Evolutionary conservation across 1,140 invertebrate genomes (phyloP).

Genomic region (Spodoptera litura): DNA sequence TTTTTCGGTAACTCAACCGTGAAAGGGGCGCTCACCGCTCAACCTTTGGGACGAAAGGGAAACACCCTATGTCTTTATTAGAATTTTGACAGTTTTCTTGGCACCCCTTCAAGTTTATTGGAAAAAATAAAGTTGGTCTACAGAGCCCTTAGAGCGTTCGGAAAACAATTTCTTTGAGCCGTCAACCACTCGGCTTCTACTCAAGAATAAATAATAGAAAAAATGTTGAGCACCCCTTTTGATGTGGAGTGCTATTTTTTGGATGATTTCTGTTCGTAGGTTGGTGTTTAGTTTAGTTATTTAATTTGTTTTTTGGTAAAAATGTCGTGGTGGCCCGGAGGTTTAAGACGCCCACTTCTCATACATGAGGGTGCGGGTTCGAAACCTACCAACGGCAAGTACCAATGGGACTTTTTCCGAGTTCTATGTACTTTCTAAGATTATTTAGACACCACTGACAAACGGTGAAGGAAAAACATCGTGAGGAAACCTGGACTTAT

Average conservation of each 20-base stretch:
- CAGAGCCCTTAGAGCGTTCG: conserved; percentile 19
- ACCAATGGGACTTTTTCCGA: no score
- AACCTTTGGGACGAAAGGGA: conserved; percentile 16
- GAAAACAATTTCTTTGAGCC: conserved; percentile 44
- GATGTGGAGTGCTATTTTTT: conserved; percentile 14
- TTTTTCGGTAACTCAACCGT: conserved; percentile 34
- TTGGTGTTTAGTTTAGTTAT: not conserved
- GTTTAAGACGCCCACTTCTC: no score
- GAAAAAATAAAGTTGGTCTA: conserved; percentile 16
- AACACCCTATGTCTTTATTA: conserved; percentile 37
- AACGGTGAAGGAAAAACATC: no score
- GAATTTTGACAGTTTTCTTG: conserved; percentile 42
- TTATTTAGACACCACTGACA: no score
- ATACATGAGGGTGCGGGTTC: no score
- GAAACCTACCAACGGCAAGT: no score
- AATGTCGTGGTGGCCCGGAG: no score
- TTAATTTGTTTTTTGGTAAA: not conserved
- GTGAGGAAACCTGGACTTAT: no score
- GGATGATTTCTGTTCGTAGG: not conserved
- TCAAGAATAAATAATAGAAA: conserved; percentile 20
- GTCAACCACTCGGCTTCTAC: conserved; percentile 3
- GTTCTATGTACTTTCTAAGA: no score
- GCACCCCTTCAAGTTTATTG: conserved; percentile 43
- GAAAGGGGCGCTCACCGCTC: conserved; percentile 32
- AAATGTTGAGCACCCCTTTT: conserved; percentile 23